Conservation (phyloP, 2,797 vertebrate genomes). For the Chromis chromis region DNA sequence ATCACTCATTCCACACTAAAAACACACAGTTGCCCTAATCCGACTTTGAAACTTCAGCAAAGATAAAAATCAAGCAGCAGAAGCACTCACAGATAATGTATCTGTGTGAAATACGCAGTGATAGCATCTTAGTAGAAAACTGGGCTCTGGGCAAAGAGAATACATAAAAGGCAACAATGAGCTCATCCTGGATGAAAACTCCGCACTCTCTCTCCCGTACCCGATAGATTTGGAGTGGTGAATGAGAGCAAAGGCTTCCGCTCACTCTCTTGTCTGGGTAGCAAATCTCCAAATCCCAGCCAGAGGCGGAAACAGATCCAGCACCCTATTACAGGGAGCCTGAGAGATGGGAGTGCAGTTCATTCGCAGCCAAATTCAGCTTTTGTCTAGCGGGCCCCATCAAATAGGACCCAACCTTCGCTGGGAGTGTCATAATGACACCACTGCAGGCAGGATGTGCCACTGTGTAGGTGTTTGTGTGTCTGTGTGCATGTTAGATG, state of each 20-base stretch:
- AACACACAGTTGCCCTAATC: slow-evolving; percentile 59
- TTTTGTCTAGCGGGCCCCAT: slow-evolving; percentile 59
- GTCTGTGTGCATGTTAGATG: slow-evolving; percentile 3
- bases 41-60: slow-evolving; percentile 66
- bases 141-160: slow-evolving; percentile 67
- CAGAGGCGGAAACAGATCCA: slow-evolving; percentile 69
- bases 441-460: slow-evolving; percentile 35
- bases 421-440: slow-evolving; percentile 53
- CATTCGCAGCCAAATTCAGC: slow-evolving; percentile 65
- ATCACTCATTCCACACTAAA: slow-evolving; percentile 34
- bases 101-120: slow-evolving; percentile 62
- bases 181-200: slow-evolving; percentile 71
- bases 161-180: slow-evolving; percentile 74
- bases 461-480: neutral
- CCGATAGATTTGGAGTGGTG: slow-evolving; percentile 57
- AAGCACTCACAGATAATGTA: slow-evolving; percentile 63
- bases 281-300: slow-evolving; percentile 78
- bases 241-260: slow-evolving; percentile 67
- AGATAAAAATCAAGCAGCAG: slow-evolving; percentile 70
- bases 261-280: slow-evolving; percentile 64
- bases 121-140: slow-evolving; percentile 77
- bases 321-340: slow-evolving; percentile 61
- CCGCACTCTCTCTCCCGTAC: slow-evolving; percentile 21
- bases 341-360: slow-evolving; percentile 58
- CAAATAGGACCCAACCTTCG: slow-evolving; percentile 52